A percentile compares a stretch with the other conserved stretches of the same genome.
phyloP scores from a whole-genome alignment of 2,113 vertebrate genomes.

The Hystrix cristata region DNA sequence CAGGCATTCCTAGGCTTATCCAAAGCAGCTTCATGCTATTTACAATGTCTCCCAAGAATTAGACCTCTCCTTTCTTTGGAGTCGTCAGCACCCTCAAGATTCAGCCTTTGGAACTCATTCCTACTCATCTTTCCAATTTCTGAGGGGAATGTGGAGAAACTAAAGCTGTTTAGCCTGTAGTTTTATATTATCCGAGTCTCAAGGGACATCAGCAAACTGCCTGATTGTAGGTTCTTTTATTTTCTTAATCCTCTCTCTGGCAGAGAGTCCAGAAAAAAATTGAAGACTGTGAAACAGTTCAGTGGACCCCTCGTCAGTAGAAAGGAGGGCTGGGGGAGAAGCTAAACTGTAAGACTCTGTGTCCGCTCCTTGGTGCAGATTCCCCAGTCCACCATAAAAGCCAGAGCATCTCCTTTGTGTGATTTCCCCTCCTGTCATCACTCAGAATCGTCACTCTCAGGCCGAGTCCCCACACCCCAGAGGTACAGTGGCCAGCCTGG shows the following conservation, averaged over 20 bases:
- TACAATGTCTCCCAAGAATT: background rate
- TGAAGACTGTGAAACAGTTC: background rate
- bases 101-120: conserved; percentile 15
- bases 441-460: background rate
- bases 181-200: conserved; percentile 32
- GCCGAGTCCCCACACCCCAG: background rate
- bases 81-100: background rate
- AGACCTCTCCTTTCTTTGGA: background rate
- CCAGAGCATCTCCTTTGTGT: background rate
- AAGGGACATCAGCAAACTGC: conserved; percentile 40
- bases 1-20: background rate
- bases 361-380: background rate
- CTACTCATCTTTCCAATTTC: conserved; percentile 4
- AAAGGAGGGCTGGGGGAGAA: background rate
- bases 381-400: background rate
- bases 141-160: conserved; percentile 27
- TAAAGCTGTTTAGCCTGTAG: background rate
- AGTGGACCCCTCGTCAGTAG: background rate
- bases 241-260: conserved; percentile 30
- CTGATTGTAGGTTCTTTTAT: conserved; percentile 54
- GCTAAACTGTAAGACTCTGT: background rate
- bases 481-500: background rate
- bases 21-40: conserved; percentile 30
- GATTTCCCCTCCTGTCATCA: background rate
- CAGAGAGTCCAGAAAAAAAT: conserved; percentile 51